These are phyloP conservation scores for Hycleus phaleratus DNA, from an alignment of 1,140 invertebrate species.

Conservation along the genomic window DNA sequence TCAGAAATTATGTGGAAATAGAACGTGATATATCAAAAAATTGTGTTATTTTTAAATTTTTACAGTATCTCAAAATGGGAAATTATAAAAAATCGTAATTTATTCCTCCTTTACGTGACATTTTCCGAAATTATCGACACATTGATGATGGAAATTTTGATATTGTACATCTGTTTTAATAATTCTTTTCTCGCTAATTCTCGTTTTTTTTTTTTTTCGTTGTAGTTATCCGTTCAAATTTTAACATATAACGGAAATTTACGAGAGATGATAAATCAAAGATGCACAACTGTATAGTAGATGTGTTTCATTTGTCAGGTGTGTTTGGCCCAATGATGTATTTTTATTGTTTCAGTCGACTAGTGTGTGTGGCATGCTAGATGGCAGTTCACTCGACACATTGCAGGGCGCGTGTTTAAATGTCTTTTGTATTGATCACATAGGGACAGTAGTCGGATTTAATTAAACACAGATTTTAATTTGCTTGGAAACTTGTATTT, in stretches of 20 bases:
- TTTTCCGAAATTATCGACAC: too few species aligned
- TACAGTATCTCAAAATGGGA: neutral
- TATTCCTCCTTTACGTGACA: too few species aligned
- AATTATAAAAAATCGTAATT: too few species aligned
- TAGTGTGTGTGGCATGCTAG: conserved; percentile 33
- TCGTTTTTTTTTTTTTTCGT: too few species aligned
- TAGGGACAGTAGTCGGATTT: conserved; percentile 17
- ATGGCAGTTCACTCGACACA: conserved; percentile 29
- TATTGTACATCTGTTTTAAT: conserved; percentile 28
- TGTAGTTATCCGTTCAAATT: conserved; percentile 20
- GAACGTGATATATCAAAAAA: too few species aligned
- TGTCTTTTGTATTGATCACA: conserved; percentile 31
- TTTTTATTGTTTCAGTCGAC: conserved; percentile 33
- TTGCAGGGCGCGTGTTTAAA: conserved; percentile 22
- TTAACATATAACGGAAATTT: conserved; percentile 36
- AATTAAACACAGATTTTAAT: conserved; percentile 28
- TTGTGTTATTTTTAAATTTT: neutral
- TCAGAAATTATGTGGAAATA: too few species aligned
- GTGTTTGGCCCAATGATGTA: conserved; percentile 37
- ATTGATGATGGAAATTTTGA: too few species aligned
- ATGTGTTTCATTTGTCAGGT: conserved; percentile 39
- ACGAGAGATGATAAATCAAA: conserved; percentile 35
- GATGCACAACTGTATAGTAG: conserved; percentile 17
- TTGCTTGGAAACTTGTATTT: conserved; percentile 8
- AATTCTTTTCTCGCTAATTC: conserved; percentile 4